Evolutionary conservation across 1,140 invertebrate species (phyloP).

Genomic region (Euschistus heros): DNA sequence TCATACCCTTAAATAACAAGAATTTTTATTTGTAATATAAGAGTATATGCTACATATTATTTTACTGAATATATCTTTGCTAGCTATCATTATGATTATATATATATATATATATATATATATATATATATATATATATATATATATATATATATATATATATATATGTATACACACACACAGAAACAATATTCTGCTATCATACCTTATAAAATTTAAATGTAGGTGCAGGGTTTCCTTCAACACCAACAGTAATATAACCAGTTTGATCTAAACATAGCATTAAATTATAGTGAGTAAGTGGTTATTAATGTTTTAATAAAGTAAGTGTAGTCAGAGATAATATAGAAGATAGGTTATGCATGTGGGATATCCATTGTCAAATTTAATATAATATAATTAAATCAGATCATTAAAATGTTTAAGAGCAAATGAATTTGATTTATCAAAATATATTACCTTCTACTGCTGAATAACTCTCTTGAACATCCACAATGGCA

Average conservation of each 20-base stretch:
- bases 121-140: too few species aligned
- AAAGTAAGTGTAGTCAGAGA: background rate
- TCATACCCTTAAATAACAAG: slow-evolving; percentile 45
- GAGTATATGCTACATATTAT: background rate
- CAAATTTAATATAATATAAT: too few species aligned
- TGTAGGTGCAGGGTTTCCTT: slow-evolving; percentile 85
- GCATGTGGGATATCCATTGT: too few species aligned
- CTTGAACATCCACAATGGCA: slow-evolving; percentile 76
- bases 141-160: too few species aligned
- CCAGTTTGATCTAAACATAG: slow-evolving; percentile 65
- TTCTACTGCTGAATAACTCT: slow-evolving; percentile 85
- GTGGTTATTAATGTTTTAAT: slow-evolving; percentile 15
- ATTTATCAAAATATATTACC: slow-evolving; percentile 41
- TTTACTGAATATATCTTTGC: background rate
- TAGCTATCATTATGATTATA: background rate
- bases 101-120: too few species aligned
- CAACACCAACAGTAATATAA: slow-evolving; percentile 76
- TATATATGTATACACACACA: too few species aligned
- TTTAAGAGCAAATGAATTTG: too few species aligned
- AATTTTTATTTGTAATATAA: background rate
- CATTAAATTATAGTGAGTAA: slow-evolving; percentile 18
- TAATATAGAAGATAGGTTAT: too few species aligned
- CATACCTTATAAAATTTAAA: slow-evolving; percentile 90
- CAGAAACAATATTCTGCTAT: background rate
- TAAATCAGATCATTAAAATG: too few species aligned